A percentile compares a stretch with the other conserved stretches of the same genome.
Evolutionary conservation across 2,113 vertebrate species (phyloP).

Genomic region (Gallinago media): DNA sequence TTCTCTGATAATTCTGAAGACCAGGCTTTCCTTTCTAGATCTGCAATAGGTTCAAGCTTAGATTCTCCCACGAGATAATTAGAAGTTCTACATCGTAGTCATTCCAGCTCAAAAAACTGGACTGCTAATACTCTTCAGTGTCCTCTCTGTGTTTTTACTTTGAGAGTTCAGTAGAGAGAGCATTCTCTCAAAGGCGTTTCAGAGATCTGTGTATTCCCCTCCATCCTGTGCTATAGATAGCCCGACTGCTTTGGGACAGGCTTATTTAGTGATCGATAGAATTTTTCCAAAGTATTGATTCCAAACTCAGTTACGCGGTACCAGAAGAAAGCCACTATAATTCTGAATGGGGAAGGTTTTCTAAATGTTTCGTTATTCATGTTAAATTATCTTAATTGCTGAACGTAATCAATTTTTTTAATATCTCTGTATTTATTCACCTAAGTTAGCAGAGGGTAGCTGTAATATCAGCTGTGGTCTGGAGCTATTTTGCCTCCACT

Average conservation of each 20-base stretch:
- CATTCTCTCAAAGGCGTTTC: background rate
- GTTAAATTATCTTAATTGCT: background rate
- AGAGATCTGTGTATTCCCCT: background rate
- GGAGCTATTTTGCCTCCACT: background rate
- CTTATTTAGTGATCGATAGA: background rate
- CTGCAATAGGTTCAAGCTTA: background rate
- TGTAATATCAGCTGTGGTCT: background rate
- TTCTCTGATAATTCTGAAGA: background rate
- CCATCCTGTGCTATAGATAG: background rate
- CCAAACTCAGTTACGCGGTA: background rate
- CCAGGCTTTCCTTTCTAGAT: background rate
- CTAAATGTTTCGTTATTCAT: fast-evolving
- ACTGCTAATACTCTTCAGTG: background rate
- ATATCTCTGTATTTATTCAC: background rate
- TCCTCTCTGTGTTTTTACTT: background rate
- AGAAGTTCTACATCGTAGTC: background rate
- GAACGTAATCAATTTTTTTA: background rate
- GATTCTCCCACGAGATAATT: background rate
- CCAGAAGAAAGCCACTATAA: background rate
- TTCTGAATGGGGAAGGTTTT: background rate
- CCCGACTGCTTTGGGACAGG: background rate
- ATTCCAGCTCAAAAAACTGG: background rate
- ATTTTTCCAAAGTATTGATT: background rate
- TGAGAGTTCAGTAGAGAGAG: background rate
- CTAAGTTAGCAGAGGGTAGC: background rate